A percentile compares a stretch with the other conserved stretches of the same genome.
phyloP scores from a whole-genome alignment of 2,113 vertebrate genomes.

The Gasterosteus aculeatus region DNA sequence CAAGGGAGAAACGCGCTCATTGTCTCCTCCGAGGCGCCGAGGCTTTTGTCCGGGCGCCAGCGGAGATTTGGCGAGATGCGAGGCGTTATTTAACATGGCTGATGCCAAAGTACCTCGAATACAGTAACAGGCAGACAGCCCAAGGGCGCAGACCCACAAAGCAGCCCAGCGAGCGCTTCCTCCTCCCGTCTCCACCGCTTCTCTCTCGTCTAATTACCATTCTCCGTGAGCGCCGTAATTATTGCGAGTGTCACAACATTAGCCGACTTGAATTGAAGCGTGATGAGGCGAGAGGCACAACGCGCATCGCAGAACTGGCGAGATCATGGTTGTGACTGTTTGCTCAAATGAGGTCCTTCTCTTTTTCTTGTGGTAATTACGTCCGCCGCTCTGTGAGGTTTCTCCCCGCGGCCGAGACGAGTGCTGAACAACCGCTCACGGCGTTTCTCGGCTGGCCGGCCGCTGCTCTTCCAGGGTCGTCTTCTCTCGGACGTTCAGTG shows the following conservation, averaged over 20 bases:
- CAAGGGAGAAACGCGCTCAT: constrained; percentile 17
- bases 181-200: too few species aligned
- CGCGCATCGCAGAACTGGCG: constrained; percentile 21
- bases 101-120: constrained; percentile 65
- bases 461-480: neutral
- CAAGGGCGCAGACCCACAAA: constrained; percentile 60
- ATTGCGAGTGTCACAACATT: constrained; percentile 73
- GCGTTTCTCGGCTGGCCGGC: neutral
- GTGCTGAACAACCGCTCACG: constrained; percentile 4
- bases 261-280: constrained; percentile 51
- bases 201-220: constrained; percentile 64
- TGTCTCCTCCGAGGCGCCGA: constrained; percentile 28
- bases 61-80: constrained; percentile 56
- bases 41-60: constrained; percentile 63
- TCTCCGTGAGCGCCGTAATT: constrained; percentile 63
- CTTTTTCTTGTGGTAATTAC: constrained; percentile 44
- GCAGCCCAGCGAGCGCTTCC: too few species aligned
- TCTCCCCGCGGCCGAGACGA: neutral
- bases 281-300: constrained; percentile 57
- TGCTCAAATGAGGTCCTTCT: constrained; percentile 57
- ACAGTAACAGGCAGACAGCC: constrained; percentile 68
- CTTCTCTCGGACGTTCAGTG: constrained; percentile 22
- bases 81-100: constrained; percentile 67
- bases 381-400: neutral
- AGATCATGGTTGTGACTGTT: constrained; percentile 62